Evolutionary conservation across 2,797 vertebrate species (phyloP).

Genomic region (Tolypeutes matacus): DNA sequence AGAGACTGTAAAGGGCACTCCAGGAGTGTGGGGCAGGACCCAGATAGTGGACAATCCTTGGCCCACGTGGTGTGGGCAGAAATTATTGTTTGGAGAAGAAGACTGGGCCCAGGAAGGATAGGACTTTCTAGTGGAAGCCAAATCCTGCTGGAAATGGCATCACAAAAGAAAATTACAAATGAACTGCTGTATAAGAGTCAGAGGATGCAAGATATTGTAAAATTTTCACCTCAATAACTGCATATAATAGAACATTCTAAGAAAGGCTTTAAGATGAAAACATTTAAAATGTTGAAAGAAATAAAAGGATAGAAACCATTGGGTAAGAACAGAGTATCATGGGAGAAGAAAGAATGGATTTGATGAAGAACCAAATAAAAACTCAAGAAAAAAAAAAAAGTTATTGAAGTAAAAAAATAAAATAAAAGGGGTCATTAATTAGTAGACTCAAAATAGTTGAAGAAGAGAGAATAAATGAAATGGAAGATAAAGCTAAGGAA

Average conservation of each 20-base stretch:
- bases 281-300: background rate
- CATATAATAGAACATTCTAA: background rate
- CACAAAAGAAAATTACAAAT: background rate
- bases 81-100: background rate
- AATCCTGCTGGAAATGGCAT: background rate
- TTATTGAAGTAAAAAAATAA: background rate
- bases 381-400: background rate
- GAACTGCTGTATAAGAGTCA: background rate
- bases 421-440: background rate
- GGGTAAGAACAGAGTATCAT: background rate
- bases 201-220: background rate
- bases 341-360: background rate
- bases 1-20: background rate
- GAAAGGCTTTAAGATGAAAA: constrained; percentile 6
- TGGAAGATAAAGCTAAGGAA: background rate
- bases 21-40: background rate
- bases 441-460: background rate
- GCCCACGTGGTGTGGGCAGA: background rate
- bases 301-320: background rate
- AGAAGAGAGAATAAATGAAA: background rate
- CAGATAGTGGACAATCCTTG: background rate
- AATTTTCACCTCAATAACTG: background rate
- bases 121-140: background rate
- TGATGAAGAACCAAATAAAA: background rate
- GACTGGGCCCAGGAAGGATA: background rate